phyloP scores from a whole-genome alignment of 2,113 vertebrate genomes.

The Pseudorectes ferrugineus region DNA sequence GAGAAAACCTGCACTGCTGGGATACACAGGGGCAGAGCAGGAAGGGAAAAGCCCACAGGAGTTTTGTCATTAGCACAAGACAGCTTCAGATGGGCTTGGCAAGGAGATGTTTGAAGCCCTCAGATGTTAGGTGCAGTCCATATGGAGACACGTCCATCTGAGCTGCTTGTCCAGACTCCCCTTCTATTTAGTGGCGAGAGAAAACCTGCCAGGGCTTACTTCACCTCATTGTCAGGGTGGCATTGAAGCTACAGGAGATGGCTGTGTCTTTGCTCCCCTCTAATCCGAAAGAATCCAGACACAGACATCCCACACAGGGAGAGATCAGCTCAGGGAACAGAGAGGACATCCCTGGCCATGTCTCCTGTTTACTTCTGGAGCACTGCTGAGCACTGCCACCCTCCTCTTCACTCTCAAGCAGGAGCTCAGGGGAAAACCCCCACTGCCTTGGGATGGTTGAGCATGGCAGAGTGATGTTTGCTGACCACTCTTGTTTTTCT shows the following conservation, averaged over 20 bases:
- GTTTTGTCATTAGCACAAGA: not conserved
- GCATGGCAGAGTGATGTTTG: not conserved
- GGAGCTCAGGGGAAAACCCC: not conserved
- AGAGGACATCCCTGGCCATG: not conserved
- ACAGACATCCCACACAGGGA: not conserved
- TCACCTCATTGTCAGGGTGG: not conserved
- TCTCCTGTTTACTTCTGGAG: not conserved
- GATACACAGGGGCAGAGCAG: not conserved
- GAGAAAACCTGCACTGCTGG: not conserved
- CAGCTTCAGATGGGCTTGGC: not conserved
- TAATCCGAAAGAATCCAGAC: not conserved
- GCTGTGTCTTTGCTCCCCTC: not conserved
- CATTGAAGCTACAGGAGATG: not conserved
- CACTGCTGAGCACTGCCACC: not conserved
- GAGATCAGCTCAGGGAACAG: not conserved
- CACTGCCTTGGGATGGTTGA: not conserved
- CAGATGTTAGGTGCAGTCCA: not conserved
- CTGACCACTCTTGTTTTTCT: not conserved
- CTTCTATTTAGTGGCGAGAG: not conserved
- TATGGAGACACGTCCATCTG: accelerated
- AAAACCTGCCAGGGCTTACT: not conserved
- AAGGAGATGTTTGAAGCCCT: not conserved
- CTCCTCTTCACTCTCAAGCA: not conserved
- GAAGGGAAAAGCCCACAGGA: not conserved
- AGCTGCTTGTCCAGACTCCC: not conserved